Evolutionary conservation across 2,113 vertebrate genomes (phyloP), one percentile per base, ranked within the genome.

Genomic region (Melanocharis versteri): DNA sequence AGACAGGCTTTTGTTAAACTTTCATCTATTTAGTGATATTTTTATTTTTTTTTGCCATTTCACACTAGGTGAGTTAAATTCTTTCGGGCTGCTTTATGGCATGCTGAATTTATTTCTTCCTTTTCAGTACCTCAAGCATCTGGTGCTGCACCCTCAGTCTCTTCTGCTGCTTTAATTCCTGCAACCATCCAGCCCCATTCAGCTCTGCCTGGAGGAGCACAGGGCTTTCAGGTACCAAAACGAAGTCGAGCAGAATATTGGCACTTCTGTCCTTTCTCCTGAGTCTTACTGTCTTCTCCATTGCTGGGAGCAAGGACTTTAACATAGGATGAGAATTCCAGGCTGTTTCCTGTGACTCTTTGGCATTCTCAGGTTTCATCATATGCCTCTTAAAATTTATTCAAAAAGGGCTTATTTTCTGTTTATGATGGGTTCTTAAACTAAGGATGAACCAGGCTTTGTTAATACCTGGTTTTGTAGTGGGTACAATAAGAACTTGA

Each of bases 191-290:
- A 98, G 20, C 91, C 98, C 13, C 98, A 98, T 73, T 97, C 98
- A 45, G 88, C 97, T 83, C 81, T 98, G 28, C 91, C 98, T 54
- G 97, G 96, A 89, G 97, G 97, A 95, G 82, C 96, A 66, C 99
- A 98, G 28, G 97, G 97, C 72, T 99, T 99, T 96, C 99, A 99
- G 99, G 99, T 99, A 97, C 94, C 39, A 69, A 40, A 51, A 28
- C 56, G 8, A 69, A 69, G 65, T 15, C 11, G 21, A 62, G 45
- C 45, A 60, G 26, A 58, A 26, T 51, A 18, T 31, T 94, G 60
- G 6, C 12, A 12, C 23, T 64, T 81, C 17, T 88, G 17, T 37
- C 44, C n/a, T 57, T 88, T 81, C 24, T 94, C 16, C 12, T 57
- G 70, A 61, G 10, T 44, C 6, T 54, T 45, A 3, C 5, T 68